Base-by-base conservation (phyloP, 1,140 invertebrate genomes). In the Drosophila prosaltans region DNA sequence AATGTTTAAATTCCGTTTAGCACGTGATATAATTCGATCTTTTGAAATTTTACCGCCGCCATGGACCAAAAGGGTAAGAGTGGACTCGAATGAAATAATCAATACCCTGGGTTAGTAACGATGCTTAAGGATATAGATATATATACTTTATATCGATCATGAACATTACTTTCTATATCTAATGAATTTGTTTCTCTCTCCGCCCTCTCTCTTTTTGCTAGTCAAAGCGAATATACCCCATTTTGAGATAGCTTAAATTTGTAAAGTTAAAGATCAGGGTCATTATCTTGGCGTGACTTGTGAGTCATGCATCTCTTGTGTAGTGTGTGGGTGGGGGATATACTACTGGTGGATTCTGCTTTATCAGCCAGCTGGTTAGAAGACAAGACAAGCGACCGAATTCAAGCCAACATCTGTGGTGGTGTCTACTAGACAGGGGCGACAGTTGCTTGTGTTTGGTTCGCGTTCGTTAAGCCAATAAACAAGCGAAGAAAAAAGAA, bases 401-500 rank as follows among this genome's bases (percentile, higher is more conserved):
- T 72, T 70, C 41, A 40, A 59, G 58, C 74, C 69, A 77, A 65
- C 66, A 78, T 72, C 65, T 63, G 64, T 51, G 45, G 45, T 51
- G 45, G 45, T 51, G 45, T 26, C 39, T 74, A 76, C 51, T 59
- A 84, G 72, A 51, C 66, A 60, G 74, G 64, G 65, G 45, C 45
- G 82, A 85, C 82, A 85, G 82, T 85, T 85, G 72, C 82, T 85
- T 82, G 82, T 85, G 63, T 88, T 85, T 85, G 82, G 79, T 39
- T 75, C 71, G 41, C 73, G 71, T 51, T 51, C 9, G 45, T 51
- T 74, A 40, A 62, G 60, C 40, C 59, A 74, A 65, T 68, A 75
- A 83, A 76, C 59, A 67, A 81, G 66, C 58, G 9, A 77, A 80
- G 16, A 16, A 16, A 16, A 16, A 16, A 16, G 16, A 77, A 69